Evolutionary conservation across 1,140 invertebrate genomes (phyloP), one percentile per base, ranked within the genome.

Genomic region (Coelopa frigida): DNA sequence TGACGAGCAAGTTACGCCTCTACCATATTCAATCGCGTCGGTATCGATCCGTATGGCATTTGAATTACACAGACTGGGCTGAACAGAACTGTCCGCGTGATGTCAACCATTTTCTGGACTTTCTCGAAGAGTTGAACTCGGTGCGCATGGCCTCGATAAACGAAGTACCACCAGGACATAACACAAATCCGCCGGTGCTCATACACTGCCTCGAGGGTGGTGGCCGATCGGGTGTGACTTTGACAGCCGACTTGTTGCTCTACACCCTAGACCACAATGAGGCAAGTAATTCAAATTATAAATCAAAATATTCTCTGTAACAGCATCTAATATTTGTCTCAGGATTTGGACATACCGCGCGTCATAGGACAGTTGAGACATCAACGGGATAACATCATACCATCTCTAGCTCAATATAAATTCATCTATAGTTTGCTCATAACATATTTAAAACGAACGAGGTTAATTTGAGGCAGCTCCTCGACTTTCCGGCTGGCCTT

Each of bases 231-330:
- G 86, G 86, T 6, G 76, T 88, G 4, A 81, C 87, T n/a, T 79
- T 93, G 23, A 74, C 87, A 10, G 79, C 81, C 21, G 85, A 89
- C 69, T 72, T 89, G 38, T 74, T 94, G 55, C 77, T 89, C 15
- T 86, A 88, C 66, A 87, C 85, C 38, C 70, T 91, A n/a, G 87
- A 91, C 72, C 82, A 88, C 59, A 91, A 89, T 71, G 84, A 89
- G 77, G 85, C 88, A 68, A 67, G 61, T 15, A n/a, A n/a, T n/a
- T n/a, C n/a, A 1, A 5, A 20, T n/a, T 14, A 24, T 44, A 26
- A 5, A 2, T 38, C 23, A n/a, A n/a, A n/a, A n/a, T n/a, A 23
- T 36, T 44, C 18, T 43, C n/a, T 24, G 2, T 32, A 20, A 35
- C 2, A 38, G 37, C 29, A 15, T 32, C 15, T 26, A 37, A 0